Evolutionary conservation across 2,797 vertebrate genomes (phyloP), one percentile per base, ranked within the genome.

Genomic region (Atherinosoma microstoma): DNA sequence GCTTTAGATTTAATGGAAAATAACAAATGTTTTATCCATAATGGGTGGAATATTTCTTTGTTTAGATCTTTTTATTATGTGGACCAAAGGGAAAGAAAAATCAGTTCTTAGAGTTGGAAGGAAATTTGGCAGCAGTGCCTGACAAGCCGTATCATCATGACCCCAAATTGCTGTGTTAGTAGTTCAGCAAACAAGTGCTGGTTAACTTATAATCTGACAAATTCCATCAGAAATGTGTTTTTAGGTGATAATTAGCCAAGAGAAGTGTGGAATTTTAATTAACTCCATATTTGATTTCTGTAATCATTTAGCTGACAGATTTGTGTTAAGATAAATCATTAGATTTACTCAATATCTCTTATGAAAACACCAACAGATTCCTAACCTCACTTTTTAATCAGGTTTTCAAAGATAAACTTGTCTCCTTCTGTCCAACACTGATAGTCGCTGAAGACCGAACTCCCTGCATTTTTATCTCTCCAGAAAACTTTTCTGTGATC

Each of bases 401-500:
- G 29, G 36, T 64, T 79, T 85, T 85, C 74, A 76, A 86, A 76
- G 59, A 8, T 38, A 74, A 73, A 63, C n/a, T 35, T 68, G 67
- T 51, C 51, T 54, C 16, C 20, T 38, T 72, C 71, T 58, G 62
- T 80, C 67, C 36, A 67, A 77, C 57, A 29, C 72, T 32, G 68
- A 79, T 66, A 79, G 60, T 60, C 38, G 29, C 42, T 38, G 30
- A 63, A 45, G 30, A 67, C 42, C 65, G 58, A 73, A 72, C 35
- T 67, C 51, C 63, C 65, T 58, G 36, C 54, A 71, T 68, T 67
- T 66, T 3, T 64, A 72, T 72, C 61, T 65, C 42, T 70, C 30
- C 64, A 70, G 49, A 69, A 84, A 73, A 79, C 35, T 63, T 40
- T 2, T 58, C 38, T 32, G 35, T 66, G 82, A 90, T 90, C 83